Conservation (phyloP, 2,113 vertebrate species). For the Felis chaus region DNA sequence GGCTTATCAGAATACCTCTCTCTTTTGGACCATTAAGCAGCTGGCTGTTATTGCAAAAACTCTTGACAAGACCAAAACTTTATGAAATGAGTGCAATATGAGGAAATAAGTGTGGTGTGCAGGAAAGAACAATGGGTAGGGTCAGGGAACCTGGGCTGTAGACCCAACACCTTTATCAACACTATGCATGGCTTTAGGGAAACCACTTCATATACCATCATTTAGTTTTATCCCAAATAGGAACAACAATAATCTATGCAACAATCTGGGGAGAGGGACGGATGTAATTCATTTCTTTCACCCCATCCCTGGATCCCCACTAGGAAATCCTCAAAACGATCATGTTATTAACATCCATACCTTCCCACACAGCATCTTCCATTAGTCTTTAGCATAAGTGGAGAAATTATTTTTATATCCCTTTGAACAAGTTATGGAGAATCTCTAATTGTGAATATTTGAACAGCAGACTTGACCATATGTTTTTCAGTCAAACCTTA, state of each 20-base stretch:
- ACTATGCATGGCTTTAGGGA: background rate
- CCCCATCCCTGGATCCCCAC: background rate
- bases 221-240: background rate
- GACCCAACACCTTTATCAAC: background rate
- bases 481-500: background rate
- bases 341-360: background rate
- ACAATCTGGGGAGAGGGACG: background rate
- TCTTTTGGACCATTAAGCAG: background rate
- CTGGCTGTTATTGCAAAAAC: background rate
- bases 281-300: background rate
- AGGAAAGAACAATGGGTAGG: background rate
- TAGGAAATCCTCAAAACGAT: background rate
- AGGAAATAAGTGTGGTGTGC: background rate
- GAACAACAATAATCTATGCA: background rate
- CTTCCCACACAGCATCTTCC: background rate
- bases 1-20: background rate
- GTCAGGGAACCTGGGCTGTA: background rate
- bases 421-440: background rate
- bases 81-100: background rate
- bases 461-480: background rate
- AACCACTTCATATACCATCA: background rate
- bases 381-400: background rate
- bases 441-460: background rate
- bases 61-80: background rate
- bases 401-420: background rate